Conservation (phyloP, 2,113 vertebrate genomes). For the Amblyopsis rosae region DNA sequence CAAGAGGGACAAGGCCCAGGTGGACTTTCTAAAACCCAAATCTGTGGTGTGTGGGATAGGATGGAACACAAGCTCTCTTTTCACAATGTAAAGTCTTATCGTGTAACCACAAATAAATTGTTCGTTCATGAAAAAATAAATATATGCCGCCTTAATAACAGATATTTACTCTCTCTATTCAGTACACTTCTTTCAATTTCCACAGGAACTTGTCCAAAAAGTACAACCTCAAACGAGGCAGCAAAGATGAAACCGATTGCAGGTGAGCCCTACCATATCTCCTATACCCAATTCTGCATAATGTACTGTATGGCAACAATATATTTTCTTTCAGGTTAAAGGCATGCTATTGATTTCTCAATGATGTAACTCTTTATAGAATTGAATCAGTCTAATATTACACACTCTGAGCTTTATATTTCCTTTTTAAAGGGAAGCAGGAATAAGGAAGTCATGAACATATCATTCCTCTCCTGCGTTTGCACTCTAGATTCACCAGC, state of each 20-base stretch:
- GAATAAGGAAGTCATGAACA: slow-evolving; percentile 46
- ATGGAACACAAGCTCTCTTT: too few relatives aligned
- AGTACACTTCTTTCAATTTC: slow-evolving; percentile 28
- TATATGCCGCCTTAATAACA: neutral
- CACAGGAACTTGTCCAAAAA: slow-evolving; percentile 88
- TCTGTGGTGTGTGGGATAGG: too few relatives aligned
- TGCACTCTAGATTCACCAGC: slow-evolving; percentile 79
- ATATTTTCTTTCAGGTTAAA: too few relatives aligned
- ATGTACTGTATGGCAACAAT: too few relatives aligned
- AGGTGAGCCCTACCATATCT: slow-evolving; percentile 71
- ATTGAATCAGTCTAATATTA: too few relatives aligned
- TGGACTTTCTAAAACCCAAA: too few relatives aligned
- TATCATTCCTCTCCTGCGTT: slow-evolving; percentile 35
- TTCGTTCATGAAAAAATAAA: too few relatives aligned
- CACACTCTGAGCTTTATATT: neutral
- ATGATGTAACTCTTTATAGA: too few relatives aligned
- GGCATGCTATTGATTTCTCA: too few relatives aligned
- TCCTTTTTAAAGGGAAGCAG: slow-evolving; percentile 39
- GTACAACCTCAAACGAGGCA: slow-evolving; percentile 82
- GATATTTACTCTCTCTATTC: neutral
- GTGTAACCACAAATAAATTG: neutral
- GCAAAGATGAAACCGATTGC: slow-evolving; percentile 87
- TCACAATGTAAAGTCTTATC: neutral
- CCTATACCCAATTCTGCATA: too few relatives aligned
- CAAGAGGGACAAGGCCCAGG: too few relatives aligned